These are phyloP conservation scores for Pelecanus crispus DNA, from an alignment of 2,113 vertebrate species.

Conservation along the genomic window DNA sequence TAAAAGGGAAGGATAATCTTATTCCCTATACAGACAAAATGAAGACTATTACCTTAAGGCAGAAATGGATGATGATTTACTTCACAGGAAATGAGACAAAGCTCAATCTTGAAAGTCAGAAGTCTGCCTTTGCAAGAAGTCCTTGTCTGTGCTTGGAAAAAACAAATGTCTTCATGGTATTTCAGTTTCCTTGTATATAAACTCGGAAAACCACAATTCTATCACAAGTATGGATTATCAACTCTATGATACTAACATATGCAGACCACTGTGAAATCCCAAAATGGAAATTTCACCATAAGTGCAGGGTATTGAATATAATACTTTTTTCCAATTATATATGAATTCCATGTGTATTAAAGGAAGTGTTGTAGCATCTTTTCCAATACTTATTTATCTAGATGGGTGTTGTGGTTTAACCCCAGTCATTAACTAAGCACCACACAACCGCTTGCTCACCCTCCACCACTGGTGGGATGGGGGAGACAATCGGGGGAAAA, in stretches of 20 bases:
- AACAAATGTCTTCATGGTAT: neutral
- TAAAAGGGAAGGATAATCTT: neutral
- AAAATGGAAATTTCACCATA: neutral
- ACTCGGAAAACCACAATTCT: neutral
- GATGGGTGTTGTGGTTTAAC: too few relatives aligned
- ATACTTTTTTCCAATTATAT: neutral
- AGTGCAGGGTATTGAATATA: neutral
- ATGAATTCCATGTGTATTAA: neutral
- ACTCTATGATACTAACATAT: neutral
- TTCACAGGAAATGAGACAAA: neutral
- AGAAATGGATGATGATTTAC: neutral
- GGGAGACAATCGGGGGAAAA: too few relatives aligned
- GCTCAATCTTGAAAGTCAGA: neutral
- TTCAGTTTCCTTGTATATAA: neutral
- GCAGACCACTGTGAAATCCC: neutral
- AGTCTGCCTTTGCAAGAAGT: neutral
- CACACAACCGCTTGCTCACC: too few relatives aligned
- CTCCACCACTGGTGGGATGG: too few relatives aligned
- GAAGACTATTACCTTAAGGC: neutral
- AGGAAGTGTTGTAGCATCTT: neutral
- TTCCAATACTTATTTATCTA: neutral
- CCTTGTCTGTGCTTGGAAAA: neutral
- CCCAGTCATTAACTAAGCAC: too few relatives aligned
- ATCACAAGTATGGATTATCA: neutral
- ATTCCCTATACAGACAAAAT: neutral